Percentiles rank a stretch among this genome's conserved stretches.
Conservation (phyloP, 2,113 vertebrate species). For the Neodon shergylaensis region DNA sequence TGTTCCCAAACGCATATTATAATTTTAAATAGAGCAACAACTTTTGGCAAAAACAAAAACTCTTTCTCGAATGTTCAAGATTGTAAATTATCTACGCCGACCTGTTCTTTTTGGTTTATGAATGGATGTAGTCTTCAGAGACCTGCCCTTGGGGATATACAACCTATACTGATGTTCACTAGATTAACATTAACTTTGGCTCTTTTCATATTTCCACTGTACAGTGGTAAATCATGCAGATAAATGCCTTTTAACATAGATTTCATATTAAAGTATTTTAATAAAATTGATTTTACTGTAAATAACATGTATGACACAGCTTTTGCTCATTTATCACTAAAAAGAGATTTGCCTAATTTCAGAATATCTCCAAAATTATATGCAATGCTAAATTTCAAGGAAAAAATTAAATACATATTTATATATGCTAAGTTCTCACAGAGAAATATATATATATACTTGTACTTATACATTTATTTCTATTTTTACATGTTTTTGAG, state of each 20-base stretch:
- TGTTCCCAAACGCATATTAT: neutral
- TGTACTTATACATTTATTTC: neutral
- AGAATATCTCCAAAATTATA: neutral
- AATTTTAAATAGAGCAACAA: conserved; percentile 53
- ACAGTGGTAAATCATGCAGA: neutral
- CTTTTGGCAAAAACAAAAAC: conserved; percentile 37
- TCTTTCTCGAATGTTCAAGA: conserved; percentile 18
- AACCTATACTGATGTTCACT: neutral
- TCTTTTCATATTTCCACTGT: neutral
- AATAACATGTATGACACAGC: neutral
- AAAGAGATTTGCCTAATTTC: neutral
- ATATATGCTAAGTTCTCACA: neutral
- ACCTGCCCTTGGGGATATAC: neutral
- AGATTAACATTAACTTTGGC: neutral
- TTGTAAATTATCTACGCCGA: conserved; percentile 3
- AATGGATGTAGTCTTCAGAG: neutral
- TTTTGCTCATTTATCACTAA: neutral
- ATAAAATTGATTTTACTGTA: conserved; percentile 8
- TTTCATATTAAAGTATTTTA: conserved; percentile 4
- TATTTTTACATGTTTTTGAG: neutral
- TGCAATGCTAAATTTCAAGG: neutral
- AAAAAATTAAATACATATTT: neutral
- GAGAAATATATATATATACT: neutral
- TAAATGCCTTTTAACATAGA: neutral
- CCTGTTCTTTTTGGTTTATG: neutral